Conservation (phyloP, 2,797 vertebrate species). For the Gallinago nigripennis region DNA sequence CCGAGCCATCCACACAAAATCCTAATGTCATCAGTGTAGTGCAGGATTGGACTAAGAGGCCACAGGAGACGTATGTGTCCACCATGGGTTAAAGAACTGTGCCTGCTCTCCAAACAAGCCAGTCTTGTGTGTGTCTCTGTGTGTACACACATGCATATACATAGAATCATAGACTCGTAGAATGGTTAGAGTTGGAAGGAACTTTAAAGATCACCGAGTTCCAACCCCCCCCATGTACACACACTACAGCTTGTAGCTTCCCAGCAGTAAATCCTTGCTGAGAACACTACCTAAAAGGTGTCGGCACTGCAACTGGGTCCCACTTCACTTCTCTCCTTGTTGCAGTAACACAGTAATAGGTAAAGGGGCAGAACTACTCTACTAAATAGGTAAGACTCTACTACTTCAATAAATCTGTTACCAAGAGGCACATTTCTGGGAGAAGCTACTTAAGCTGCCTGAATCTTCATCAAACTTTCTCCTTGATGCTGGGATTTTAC, state of each 20-base stretch:
- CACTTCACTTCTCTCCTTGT: not conserved
- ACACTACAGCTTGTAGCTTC: not conserved
- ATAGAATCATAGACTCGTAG: too few species aligned
- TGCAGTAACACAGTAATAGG: not conserved
- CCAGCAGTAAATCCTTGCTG: not conserved
- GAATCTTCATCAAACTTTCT: not conserved
- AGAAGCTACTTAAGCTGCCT: not conserved
- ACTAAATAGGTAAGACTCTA: not conserved
- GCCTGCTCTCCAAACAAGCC: not conserved
- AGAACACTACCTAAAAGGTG: not conserved
- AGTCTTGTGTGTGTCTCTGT: not conserved
- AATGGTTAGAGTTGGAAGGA: too few species aligned
- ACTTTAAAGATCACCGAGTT: too few species aligned
- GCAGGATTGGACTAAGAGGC: not conserved
- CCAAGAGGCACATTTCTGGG: not conserved
- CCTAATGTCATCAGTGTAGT: fast-evolving
- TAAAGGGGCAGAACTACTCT: not conserved
- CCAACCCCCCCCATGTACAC: too few species aligned
- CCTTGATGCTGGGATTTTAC: not conserved
- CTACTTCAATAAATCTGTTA: not conserved
- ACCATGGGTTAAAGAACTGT: not conserved
- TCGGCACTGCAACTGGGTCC: fast-evolving
- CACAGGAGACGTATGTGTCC: fast-evolving
- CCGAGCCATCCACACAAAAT: not conserved
- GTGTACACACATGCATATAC: fast-evolving